phyloP scores from a whole-genome alignment of 2,113 vertebrate genomes.

The Phrynosoma platyrhinos region DNA sequence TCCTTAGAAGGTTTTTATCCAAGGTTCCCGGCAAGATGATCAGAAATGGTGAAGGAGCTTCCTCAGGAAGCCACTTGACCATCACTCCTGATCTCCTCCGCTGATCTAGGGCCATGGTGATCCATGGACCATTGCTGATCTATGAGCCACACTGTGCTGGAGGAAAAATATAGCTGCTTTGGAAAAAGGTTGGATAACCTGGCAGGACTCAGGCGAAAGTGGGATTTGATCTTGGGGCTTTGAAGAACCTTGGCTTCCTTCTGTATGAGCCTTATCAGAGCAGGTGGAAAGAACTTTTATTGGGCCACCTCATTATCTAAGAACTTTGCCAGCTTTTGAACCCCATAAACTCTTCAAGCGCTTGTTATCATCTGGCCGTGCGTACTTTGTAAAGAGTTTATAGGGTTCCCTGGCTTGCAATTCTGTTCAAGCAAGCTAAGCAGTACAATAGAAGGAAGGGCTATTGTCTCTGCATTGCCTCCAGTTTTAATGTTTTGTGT shows the following conservation, averaged over 20 bases:
- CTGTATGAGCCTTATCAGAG: not conserved
- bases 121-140: too few relatives aligned
- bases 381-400: not conserved
- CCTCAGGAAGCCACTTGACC: not conserved
- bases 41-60: not conserved
- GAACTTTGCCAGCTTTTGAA: constrained; percentile 5
- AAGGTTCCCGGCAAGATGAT: not conserved
- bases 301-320: not conserved
- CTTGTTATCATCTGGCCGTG: not conserved
- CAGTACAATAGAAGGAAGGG: not conserved
- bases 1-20: too few relatives aligned
- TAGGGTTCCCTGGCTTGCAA: not conserved
- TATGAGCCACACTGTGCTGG: too few relatives aligned
- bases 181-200: not conserved
- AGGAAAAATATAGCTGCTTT: not conserved
- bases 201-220: not conserved
- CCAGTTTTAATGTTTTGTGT: not conserved
- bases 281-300: constrained; percentile 5
- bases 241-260: too few relatives aligned
- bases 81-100: not conserved
- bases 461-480: not conserved
- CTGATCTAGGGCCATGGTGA: not conserved
- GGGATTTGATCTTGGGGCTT: not conserved
- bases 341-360: not conserved
- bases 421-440: not conserved